These are phyloP conservation scores for Mionectes macconnelli DNA, from an alignment of 2,113 vertebrate species.

Conservation along the genomic window DNA sequence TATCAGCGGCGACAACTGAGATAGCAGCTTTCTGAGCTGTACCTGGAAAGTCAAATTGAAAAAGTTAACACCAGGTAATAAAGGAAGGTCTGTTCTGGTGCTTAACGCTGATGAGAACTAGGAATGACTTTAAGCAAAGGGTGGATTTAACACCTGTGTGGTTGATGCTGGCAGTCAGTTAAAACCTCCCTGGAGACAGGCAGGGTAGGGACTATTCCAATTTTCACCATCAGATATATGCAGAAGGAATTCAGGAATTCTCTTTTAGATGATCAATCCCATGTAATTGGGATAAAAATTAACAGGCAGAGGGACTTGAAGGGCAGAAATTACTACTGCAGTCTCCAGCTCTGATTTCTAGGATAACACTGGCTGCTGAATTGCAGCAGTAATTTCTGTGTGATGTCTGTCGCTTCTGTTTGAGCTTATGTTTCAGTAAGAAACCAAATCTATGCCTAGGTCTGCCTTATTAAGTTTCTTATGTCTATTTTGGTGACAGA, in stretches of 20 bases:
- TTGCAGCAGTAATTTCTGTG: neutral
- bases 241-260: neutral
- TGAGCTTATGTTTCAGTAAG: neutral
- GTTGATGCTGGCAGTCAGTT: neutral
- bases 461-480: neutral
- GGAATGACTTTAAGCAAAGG: neutral
- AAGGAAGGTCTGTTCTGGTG: neutral
- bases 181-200: neutral
- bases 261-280: neutral
- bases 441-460: neutral
- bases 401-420: neutral
- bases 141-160: neutral
- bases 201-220: neutral
- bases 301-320: neutral
- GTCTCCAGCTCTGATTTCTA: conserved; percentile 12
- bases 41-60: neutral
- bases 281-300: conserved; percentile 17
- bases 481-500: neutral
- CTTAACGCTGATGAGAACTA: neutral
- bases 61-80: neutral
- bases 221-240: neutral
- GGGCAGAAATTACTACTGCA: neutral
- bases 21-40: neutral
- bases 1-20: neutral
- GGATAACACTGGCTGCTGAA: neutral